Conservation (phyloP, 2,888 invertebrate genomes). For the Argyra leucocephala region DNA sequence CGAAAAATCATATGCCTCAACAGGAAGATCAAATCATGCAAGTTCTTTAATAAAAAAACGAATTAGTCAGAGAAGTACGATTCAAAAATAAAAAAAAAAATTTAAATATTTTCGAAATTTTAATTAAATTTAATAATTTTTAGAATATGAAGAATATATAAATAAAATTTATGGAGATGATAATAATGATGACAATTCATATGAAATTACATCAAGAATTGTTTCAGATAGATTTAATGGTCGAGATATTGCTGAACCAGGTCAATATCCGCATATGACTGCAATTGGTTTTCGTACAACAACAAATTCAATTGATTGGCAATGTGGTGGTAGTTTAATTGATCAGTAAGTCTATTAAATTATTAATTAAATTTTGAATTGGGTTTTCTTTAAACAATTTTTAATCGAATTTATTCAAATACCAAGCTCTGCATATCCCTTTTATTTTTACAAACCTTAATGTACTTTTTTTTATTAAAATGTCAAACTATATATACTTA, state of each 20-base stretch:
- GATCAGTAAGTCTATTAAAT: not conserved
- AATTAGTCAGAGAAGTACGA: not conserved
- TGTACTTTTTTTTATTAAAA: no score
- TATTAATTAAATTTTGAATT: no score
- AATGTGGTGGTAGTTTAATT: conserved; percentile 17
- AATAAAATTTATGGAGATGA: not conserved
- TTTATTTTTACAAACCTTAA: no score
- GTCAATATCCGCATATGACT: conserved; percentile 41
- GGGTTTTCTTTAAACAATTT: no score
- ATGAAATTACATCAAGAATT: not conserved
- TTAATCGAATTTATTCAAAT: no score
- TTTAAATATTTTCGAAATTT: not conserved
- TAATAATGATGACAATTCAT: not conserved
- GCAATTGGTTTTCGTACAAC: conserved; percentile 14
- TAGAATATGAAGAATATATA: not conserved
- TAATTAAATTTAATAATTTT: not conserved
- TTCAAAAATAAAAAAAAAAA: not conserved
- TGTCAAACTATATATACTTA: no score
- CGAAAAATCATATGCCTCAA: no score
- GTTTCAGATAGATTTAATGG: conserved; percentile 32
- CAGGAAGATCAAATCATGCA: no score
- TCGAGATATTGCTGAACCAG: conserved; percentile 34
- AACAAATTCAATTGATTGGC: conserved; percentile 14
- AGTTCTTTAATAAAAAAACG: not conserved
- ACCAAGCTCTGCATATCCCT: no score